Base-by-base conservation (phyloP, 2,797 vertebrate genomes). In the Anniella stebbinsi region DNA sequence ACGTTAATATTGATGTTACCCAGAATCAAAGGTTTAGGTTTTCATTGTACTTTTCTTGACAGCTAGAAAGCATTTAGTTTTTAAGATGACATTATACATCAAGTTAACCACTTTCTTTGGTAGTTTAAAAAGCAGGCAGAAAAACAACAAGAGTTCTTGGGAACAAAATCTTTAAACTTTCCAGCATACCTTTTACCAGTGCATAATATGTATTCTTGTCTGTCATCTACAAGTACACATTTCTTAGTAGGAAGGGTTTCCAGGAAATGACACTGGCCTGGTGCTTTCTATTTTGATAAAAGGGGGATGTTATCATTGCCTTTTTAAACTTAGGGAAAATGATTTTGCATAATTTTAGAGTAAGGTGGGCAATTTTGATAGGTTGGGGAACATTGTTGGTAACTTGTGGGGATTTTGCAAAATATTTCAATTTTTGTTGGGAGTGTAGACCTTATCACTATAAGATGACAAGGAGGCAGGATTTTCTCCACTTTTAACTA, bases 21-120 rank as follows among this genome's bases (percentile, higher is more conserved):
- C 89, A 83, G 73, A 93, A 91, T 92, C 89, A 92, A 92, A 94
- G 89, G 88, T 89, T 93, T 78, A 92, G 48, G 89, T 86, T 95
- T 90, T 77, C 57, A 38, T 92, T 88, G 82, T 85, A 57, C 76
- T 87, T 0, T 84, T 89, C 92, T 60, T 90, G 87, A 93, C 92
- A 87, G 54, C 93, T 91, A 66, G 54, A 69, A 93, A 96, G 86
- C 88, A 67, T 94, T 94, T 1, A 0, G 1, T 86, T 86, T 86
- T 87, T 63, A 36, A 78, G 76, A 91, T 92, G 90, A 69, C 0
- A 0, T 91, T 88, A 80, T 94, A 87, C 6, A 93, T 94, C 94
- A 94, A 76, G 60, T 93, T 95, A 95, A 94, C 84, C 33, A 76
- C 92, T 89, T 82, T 82, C 87, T 4, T 85, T 83, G 21, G n/a